phyloP scores from a whole-genome alignment of 2,888 invertebrate species.

The Syrphus vitripennis region DNA sequence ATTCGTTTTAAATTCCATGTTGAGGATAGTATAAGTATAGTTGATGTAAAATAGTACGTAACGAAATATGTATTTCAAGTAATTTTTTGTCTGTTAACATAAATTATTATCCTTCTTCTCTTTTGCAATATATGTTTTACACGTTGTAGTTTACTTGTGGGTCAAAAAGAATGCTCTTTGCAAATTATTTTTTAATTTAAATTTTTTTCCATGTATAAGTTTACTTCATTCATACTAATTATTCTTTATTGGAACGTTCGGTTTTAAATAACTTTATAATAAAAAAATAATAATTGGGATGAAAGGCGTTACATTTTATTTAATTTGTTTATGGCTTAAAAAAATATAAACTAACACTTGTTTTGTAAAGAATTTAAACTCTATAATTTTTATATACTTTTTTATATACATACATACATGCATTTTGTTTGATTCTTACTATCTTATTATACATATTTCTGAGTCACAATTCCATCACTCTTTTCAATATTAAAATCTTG shows the following conservation, averaged over 20 bases:
- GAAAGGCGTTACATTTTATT: too few relatives aligned
- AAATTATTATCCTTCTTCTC: neutral
- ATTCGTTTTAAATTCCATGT: conserved; percentile 46
- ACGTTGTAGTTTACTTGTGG: neutral
- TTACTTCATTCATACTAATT: neutral
- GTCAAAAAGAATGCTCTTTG: neutral
- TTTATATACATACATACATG: too few relatives aligned
- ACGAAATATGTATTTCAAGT: conserved; percentile 7
- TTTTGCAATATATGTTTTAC: neutral
- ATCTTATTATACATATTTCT: too few relatives aligned
- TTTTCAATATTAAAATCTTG: too few relatives aligned
- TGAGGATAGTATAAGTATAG: conserved; percentile 10
- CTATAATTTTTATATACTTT: too few relatives aligned
- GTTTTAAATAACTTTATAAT: neutral
- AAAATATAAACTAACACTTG: too few relatives aligned
- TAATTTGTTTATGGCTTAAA: too few relatives aligned
- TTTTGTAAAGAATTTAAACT: too few relatives aligned
- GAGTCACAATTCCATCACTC: too few relatives aligned
- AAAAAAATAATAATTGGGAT: too few relatives aligned
- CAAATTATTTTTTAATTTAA: neutral
- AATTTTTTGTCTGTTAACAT: neutral
- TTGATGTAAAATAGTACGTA: neutral
- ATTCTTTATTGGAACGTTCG: neutral
- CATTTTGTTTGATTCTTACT: too few relatives aligned
- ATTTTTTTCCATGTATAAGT: neutral